Base-by-base conservation (phyloP, 2,113 vertebrate species). In the Stigmatopora nigra region DNA sequence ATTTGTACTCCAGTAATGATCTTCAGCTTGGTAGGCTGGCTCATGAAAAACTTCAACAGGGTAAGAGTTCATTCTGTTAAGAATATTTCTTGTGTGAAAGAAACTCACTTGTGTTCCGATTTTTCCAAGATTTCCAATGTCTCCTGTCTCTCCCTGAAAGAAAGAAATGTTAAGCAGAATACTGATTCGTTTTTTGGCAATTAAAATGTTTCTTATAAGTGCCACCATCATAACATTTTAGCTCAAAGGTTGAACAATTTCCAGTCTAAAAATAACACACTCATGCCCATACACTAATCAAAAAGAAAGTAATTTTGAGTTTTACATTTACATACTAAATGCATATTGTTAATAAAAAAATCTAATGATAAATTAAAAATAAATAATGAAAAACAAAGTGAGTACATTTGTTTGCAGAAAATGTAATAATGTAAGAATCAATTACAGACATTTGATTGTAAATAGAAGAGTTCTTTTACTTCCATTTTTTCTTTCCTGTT, bases 81-180 rank as follows among this genome's bases (percentile, higher is more conserved):
- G 49, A 48, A 55, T 20, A 17, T 65, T 69, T 62, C n/a, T 61
- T 31, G 22, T 62, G 63, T 45, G 16, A 51, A 41, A 56, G 25
- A 15, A 52, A 85, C 95, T 95, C 91, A 99, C 97, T 85, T 84
- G 88, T 86, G 93, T 90, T 65, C 96, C 96, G 38, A 60, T 81
- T 92, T 96, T 96, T 78, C 97, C 97, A 76, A 89, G 62, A 56
- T 86, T 92, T 86, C 95, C 97, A 75, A 86, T 79, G 70, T 97
- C 93, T 59, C 97, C 96, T 64, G 87, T 85, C 89, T 99, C 95
- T 78, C 97, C 96, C 97, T 99, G 86, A 73, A 83, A 88, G 60
- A 48, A 84, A 59, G 74, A 82, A 67, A 84, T 67, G 86, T 75
- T 56, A 73, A 67, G 79, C 44, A 71, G 53, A 15, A 60, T 22